These are phyloP conservation scores for Mus spicilegus DNA, from an alignment of 2,113 vertebrate species.

Conservation along the genomic window DNA sequence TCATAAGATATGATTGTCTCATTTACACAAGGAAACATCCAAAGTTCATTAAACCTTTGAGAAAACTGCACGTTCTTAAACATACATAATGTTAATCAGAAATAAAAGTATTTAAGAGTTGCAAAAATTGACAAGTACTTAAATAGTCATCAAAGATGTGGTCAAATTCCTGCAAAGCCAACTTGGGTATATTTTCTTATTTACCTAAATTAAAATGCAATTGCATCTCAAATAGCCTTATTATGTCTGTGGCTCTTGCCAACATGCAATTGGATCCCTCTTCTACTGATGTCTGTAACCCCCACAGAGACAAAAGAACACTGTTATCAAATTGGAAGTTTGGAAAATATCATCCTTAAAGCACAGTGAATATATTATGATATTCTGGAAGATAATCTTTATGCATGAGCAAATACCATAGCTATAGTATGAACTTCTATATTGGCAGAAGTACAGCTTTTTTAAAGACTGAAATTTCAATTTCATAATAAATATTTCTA, in stretches of 20 bases:
- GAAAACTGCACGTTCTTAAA: not conserved
- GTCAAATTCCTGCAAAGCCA: conserved; percentile 78
- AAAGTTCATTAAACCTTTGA: not conserved
- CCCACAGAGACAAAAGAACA: conserved; percentile 83
- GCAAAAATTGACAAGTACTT: conserved; percentile 45
- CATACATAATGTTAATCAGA: not conserved
- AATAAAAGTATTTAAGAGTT: conserved; percentile 7
- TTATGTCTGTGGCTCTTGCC: conserved; percentile 78
- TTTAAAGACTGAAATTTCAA: not conserved
- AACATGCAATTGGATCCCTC: conserved; percentile 77
- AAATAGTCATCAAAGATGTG: conserved; percentile 65
- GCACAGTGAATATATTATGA: conserved; percentile 77
- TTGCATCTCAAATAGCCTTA: conserved; percentile 80
- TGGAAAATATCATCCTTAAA: conserved; percentile 82
- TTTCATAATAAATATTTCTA: not conserved
- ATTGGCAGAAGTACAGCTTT: conserved; percentile 46
- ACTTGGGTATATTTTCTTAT: conserved; percentile 80
- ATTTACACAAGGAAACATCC: not conserved
- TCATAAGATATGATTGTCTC: not conserved
- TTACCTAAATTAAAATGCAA: conserved; percentile 84
- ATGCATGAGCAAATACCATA: conserved; percentile 61
- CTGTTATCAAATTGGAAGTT: conserved; percentile 82
- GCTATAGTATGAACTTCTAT: conserved; percentile 22
- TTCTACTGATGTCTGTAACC: conserved; percentile 82
- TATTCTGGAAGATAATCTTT: conserved; percentile 63